Percentiles rank a stretch among this genome's conserved stretches.
Conservation (phyloP, 2,113 vertebrate species). For the Cyphotilapia sp. region DNA sequence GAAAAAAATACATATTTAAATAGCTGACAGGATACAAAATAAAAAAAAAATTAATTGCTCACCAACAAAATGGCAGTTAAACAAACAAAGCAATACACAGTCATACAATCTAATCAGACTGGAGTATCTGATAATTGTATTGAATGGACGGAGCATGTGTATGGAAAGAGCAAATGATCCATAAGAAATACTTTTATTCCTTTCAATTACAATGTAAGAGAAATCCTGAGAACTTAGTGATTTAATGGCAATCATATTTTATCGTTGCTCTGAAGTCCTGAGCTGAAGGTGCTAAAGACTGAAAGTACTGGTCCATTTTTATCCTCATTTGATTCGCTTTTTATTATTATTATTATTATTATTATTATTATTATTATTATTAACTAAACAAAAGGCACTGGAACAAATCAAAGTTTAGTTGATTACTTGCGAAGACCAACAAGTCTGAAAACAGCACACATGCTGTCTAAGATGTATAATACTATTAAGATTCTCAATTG, state of each 20-base stretch:
- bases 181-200: neutral
- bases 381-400: neutral
- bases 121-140: conserved; percentile 68
- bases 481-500: neutral
- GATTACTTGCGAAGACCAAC: neutral
- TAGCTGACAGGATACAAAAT: conserved; percentile 29
- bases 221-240: neutral
- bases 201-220: neutral
- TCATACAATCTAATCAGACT: conserved; percentile 79
- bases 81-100: conserved; percentile 78
- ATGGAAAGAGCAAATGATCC: conserved; percentile 50
- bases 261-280: neutral
- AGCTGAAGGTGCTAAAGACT: neutral
- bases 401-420: neutral
- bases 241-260: neutral
- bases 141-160: conserved; percentile 48
- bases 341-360: neutral
- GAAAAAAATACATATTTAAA: conserved; percentile 32
- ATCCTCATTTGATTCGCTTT: neutral
- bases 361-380: fast-evolving
- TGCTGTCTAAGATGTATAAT: neutral
- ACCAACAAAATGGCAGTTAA: conserved; percentile 30
- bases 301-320: neutral
- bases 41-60: conserved; percentile 19
- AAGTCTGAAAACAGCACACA: neutral